phyloP scores from a whole-genome alignment of 2,113 vertebrate genomes.

The Pelvicachromis taeniatus region DNA sequence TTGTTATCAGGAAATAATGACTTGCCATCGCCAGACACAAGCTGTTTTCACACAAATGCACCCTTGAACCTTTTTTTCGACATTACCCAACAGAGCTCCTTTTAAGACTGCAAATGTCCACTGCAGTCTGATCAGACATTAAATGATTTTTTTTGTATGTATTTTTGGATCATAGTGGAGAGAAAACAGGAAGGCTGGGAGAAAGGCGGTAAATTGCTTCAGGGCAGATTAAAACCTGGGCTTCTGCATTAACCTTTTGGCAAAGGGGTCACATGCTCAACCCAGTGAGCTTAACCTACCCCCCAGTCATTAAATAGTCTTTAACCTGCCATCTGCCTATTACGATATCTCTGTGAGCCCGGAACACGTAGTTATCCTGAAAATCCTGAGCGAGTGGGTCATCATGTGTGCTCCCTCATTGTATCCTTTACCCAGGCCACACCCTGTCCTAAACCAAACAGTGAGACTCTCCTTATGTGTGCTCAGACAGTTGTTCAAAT shows the following conservation, averaged over 20 bases:
- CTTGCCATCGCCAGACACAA: not conserved
- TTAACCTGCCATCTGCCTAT: not conserved
- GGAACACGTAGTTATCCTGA: not conserved
- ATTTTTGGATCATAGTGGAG: not conserved
- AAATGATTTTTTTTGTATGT: not conserved
- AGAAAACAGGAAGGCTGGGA: not conserved
- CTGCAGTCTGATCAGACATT: not conserved
- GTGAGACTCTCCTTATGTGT: not conserved
- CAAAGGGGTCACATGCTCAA: not conserved
- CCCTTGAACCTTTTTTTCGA: not conserved
- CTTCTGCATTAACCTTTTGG: not conserved
- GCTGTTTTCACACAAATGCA: not conserved
- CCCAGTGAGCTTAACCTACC: not conserved
- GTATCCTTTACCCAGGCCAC: not conserved
- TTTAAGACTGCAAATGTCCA: not conserved
- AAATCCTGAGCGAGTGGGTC: not conserved
- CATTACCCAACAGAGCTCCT: not conserved
- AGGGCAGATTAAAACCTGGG: not conserved
- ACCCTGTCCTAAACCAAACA: not conserved
- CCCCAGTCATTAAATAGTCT: not conserved
- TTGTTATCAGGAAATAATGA: not conserved
- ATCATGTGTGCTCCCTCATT: not conserved
- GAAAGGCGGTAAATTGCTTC: not conserved
- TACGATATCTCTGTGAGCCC: too few species aligned
- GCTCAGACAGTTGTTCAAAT: not conserved